Conservation (phyloP, 2,113 vertebrate species). For the Etheostoma cragini region DNA sequence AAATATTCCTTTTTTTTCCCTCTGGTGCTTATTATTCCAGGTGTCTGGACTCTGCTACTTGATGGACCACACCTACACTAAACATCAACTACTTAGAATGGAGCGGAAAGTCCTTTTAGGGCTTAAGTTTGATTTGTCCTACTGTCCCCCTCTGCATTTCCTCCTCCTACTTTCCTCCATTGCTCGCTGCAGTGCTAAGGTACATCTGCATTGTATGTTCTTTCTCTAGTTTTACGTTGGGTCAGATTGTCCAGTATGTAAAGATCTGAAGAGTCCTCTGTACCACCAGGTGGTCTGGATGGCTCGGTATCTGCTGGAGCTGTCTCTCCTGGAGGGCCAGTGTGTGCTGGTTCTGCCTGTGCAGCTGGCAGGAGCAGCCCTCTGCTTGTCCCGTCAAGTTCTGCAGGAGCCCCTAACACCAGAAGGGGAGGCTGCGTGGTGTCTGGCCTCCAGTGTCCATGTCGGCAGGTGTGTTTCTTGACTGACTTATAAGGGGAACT, state of each 20-base stretch:
- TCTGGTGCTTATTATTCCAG: slow-evolving; percentile 63
- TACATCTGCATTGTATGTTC: slow-evolving; percentile 28
- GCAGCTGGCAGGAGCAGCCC: slow-evolving; percentile 85
- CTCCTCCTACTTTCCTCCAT: slow-evolving; percentile 83
- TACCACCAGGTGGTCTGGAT: slow-evolving; percentile 82
- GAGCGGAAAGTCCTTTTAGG: slow-evolving; percentile 86
- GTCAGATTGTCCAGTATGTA: background rate
- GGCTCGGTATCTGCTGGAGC: slow-evolving; percentile 89
- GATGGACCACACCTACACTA: slow-evolving; percentile 87
- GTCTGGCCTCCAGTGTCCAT: slow-evolving; percentile 72
- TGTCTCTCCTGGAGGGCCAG: slow-evolving; percentile 86
- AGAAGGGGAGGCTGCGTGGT: slow-evolving; percentile 76
- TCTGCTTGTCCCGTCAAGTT: slow-evolving; percentile 84
- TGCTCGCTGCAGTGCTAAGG: slow-evolving; percentile 81
- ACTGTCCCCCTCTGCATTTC: slow-evolving; percentile 85
- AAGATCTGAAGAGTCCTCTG: background rate
- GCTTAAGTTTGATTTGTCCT: slow-evolving; percentile 86
- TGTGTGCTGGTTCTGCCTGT: slow-evolving; percentile 83
- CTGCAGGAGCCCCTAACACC: slow-evolving; percentile 71
- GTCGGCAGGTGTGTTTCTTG: slow-evolving; percentile 83
- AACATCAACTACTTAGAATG: slow-evolving; percentile 85
- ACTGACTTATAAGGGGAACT: background rate
- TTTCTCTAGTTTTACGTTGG: background rate
- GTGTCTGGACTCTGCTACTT: slow-evolving; percentile 88
- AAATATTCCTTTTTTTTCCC: too few species aligned